Evolutionary conservation across 1,140 invertebrate genomes (phyloP).

Genomic region (Centruroides sculpturatus): DNA sequence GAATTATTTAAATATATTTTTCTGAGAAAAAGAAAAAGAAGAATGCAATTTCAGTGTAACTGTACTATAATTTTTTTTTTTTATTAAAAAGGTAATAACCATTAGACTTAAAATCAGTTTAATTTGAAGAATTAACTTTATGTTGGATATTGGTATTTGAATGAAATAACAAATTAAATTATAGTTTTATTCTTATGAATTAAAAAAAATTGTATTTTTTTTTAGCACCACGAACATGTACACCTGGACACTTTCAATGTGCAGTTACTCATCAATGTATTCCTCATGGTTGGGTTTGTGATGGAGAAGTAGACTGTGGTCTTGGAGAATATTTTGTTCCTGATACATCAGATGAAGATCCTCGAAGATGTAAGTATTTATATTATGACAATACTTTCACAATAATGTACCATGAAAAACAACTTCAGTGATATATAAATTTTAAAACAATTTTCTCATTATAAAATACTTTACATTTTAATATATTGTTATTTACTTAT

Average conservation of each 20-base stretch:
- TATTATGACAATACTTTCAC: neutral
- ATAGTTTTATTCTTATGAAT: neutral
- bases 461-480: too few species aligned
- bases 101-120: too few species aligned
- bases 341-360: constrained; percentile 43
- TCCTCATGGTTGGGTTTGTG: constrained; percentile 58
- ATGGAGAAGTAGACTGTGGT: constrained; percentile 59
- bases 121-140: too few species aligned
- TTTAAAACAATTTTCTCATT: too few species aligned
- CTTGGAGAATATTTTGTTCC: constrained; percentile 33
- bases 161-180: neutral
- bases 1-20: too few species aligned
- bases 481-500: too few species aligned
- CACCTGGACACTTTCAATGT: constrained; percentile 57
- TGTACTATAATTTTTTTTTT: too few species aligned
- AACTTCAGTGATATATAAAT: too few species aligned
- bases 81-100: too few species aligned
- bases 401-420: neutral
- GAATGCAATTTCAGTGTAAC: too few species aligned
- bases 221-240: constrained; percentile 36
- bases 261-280: constrained; percentile 45
- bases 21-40: too few species aligned
- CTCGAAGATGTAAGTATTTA: constrained; percentile 34
- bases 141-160: neutral
- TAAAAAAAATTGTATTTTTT: constrained; percentile 10